Evolutionary conservation across 2,113 vertebrate species (phyloP), one percentile per base, ranked within the genome.

Genomic region (Apodemus sylvaticus): DNA sequence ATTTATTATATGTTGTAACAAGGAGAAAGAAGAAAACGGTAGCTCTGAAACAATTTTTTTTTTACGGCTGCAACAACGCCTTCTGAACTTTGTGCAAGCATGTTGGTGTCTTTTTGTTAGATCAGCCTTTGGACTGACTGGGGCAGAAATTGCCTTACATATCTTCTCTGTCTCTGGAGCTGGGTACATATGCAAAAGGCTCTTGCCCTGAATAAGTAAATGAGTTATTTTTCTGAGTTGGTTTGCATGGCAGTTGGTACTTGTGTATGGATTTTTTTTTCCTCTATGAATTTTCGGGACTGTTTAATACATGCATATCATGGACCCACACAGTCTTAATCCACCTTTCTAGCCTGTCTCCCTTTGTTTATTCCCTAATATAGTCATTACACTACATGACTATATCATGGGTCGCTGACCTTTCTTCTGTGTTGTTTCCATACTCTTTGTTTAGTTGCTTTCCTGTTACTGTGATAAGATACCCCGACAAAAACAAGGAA

Each of bases 261-360:
- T 89, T 90, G 45, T 53, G 17, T 51, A 34, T 90, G 71, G 20
- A 34, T 66, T 94, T 7, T 76, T 76, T 62, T 91, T 95, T 91
- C 77, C 24, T 39, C 51, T 76, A 0, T 73, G n/a, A 93, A 51
- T 96, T 93, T 93, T 96, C 88, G 86, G 68, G 74, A 55, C 58
- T 78, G 20, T 77, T 10, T 78, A 81, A 26, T 74, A 34, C 71
- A 13, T 78, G 58, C 86, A 2, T 89, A 9, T 74, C 53, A 53
- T 95, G 34, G 48, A 53, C 24, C 24, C 68, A 14, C 20, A 79
- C 34, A 60, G 73, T 62, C 22, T 81, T 94, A 62, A 58, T 70
- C 60, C 91, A 11, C 42, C 13, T 79, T 95, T 89, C 81, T 66
- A 76, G 51, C 34, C n/a, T 70, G 24, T 55, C 13, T 91, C 53